A percentile compares a stretch with the other conserved stretches of the same genome.
These are phyloP conservation scores for Platycercus adscitus DNA, from an alignment of 2,113 vertebrate genomes.

Conservation along the genomic window DNA sequence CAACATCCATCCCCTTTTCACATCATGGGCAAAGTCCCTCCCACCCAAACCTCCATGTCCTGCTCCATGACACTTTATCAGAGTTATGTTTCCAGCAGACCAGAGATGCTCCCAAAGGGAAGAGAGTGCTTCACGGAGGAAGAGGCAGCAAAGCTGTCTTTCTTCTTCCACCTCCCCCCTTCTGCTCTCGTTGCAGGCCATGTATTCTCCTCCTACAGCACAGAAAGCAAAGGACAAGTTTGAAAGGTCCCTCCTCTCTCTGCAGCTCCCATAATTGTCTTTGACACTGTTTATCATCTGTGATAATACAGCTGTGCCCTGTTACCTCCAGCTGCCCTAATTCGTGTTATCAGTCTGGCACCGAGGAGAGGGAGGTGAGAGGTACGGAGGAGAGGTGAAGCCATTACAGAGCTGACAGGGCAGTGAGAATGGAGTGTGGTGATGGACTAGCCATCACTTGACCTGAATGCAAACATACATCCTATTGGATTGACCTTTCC, in stretches of 20 bases:
- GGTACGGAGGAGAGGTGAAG: conserved; percentile 34
- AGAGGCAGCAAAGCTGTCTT: background rate
- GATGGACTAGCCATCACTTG: conserved; percentile 68
- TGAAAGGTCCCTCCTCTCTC: conserved; percentile 9
- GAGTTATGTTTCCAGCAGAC: background rate
- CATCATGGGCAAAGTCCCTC: rapidly evolving
- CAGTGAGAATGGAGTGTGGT: conserved; percentile 21
- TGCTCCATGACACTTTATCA: rapidly evolving
- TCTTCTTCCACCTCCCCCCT: conserved; percentile 20
- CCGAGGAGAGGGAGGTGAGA: background rate
- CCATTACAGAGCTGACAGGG: conserved; percentile 68
- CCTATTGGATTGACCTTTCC: conserved; percentile 77
- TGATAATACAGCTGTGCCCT: conserved; percentile 52
- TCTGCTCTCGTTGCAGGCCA: background rate
- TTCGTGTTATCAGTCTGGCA: conserved; percentile 39
- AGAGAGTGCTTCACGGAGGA: background rate
- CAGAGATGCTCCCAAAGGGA: background rate
- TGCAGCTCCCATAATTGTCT: conserved; percentile 21
- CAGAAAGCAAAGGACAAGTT: background rate
- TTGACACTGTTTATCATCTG: conserved; percentile 67
- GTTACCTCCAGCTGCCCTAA: conserved; percentile 21
- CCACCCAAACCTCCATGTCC: background rate
- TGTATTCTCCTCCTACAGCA: background rate
- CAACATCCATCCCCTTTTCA: background rate
- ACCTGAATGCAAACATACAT: conserved; percentile 64